Evolutionary conservation across 1,140 invertebrate species (phyloP), one percentile per base, ranked within the genome.

Genomic region (Globodera ellingtonae): DNA sequence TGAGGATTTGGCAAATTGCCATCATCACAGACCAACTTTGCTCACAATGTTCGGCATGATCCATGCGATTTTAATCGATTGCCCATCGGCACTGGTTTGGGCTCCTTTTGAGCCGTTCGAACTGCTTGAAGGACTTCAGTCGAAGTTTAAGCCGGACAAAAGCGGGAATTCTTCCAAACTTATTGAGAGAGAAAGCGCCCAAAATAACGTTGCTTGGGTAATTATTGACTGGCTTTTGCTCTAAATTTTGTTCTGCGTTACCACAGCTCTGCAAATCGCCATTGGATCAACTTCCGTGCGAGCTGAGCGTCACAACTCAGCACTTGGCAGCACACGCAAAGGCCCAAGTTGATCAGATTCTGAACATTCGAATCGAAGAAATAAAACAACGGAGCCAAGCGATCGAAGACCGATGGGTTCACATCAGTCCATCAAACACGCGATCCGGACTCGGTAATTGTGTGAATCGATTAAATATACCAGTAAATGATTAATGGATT

Each of bases 81-180:
- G 85, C 44, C 85, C 85, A 13, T 76, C 75, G 9, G 85, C 85
- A n/a, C 72, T 88, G 48, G 72, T 86, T 79, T 88, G 81, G 79
- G 84, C 85, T 62, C 65, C 56, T 5, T 84, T 82, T 46, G 81
- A 83, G 24, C 52, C 74, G 47, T 72, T 70, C 15, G 73, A 74
- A 76, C 44, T 85, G 24, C 44, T 50, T 8, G 81, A 82, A 52
- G 48, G 75, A 69, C 21, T 79, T 50, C 79, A 72, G 24, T 56
- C 72, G 4, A 77, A 48, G 35, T 56, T 59, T 35, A 56, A 79
- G 59, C 35, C 21, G 50, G 65, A 77, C 21, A 62, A 47, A 10
- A 67, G 24, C 62, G 50, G 69, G 35, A 77, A 15, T 67, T 44
- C 44, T 15, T 21, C 52, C n/a, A 70, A 18, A 18, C 18, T 59